These are phyloP conservation scores for Isichthys henryi DNA, from an alignment of 2,113 vertebrate genomes.

Conservation along the genomic window DNA sequence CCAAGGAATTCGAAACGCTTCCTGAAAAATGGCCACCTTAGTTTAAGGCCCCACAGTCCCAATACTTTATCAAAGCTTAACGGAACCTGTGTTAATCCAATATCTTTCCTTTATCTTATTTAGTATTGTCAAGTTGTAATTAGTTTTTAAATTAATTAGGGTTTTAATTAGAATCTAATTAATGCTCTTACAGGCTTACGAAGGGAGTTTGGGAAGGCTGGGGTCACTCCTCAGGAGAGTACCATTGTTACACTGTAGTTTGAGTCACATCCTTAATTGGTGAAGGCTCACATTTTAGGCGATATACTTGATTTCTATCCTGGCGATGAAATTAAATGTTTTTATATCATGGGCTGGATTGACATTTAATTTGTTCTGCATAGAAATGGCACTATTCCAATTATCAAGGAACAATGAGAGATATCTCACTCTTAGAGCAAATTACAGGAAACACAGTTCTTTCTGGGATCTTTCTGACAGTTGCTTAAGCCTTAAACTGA, in stretches of 20 bases:
- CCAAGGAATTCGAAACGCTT: background rate
- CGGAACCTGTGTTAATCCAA: conserved; percentile 38
- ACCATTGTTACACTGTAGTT: conserved; percentile 6
- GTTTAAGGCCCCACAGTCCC: conserved; percentile 35
- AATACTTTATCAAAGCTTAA: conserved; percentile 33
- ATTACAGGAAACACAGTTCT: background rate
- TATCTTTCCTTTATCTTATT: conserved; percentile 44
- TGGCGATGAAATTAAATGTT: conserved; percentile 15
- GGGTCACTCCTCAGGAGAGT: conserved; percentile 13
- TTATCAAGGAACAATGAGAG: conserved; percentile 1
- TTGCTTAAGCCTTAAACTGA: background rate
- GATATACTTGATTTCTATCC: conserved; percentile 4
- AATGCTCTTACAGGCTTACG: conserved; percentile 16
- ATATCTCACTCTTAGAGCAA: background rate
- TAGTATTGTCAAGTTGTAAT: conserved; percentile 55
- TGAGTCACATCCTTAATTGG: conserved; percentile 3
- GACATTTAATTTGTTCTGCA: conserved; percentile 21
- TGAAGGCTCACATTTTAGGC: conserved; percentile 8
- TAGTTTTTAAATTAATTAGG: conserved; percentile 52
- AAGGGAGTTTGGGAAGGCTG: background rate
- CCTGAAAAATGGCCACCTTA: conserved; percentile 9
- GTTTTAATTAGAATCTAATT: conserved; percentile 48
- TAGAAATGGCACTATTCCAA: conserved; percentile 13
- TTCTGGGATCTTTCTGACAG: conserved; percentile 2
- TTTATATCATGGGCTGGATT: conserved; percentile 21